Base-by-base conservation (phyloP, 2,888 invertebrate genomes). In the Caenorhabditis macrosperma region DNA sequence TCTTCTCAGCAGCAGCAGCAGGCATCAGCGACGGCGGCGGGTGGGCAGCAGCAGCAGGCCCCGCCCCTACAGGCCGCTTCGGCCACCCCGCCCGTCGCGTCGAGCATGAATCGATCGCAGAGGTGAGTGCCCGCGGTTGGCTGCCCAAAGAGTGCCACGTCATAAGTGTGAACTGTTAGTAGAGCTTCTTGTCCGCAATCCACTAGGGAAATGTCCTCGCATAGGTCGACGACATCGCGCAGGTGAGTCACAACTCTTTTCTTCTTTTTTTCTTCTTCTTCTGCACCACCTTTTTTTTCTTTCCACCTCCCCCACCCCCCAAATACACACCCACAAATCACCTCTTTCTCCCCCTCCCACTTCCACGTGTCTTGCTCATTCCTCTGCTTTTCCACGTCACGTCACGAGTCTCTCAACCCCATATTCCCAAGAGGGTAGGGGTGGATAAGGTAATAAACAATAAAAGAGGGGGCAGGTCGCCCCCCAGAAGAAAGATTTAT, bases 81-180 rank as follows among this genome's bases (percentile, higher is more conserved):
- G 26, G 35, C 63, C 28, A 78, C 76, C 33, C 77, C 84, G 28
- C 83, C 84, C 26, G 82, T 85, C 41, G 74, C 82, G 12, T 78
- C 81, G 41, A 81, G 80, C 61, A 86, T 86, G 86, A 86, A 86
- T 66, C 74, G 86, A 68, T 84, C 84, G 33, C 86, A 86, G 71
- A 80, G 86, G 86, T 86, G 48, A 78, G 77, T 46, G 20, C 7
- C n/a, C 10, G 15, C 30, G 17, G 1, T 55, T 12, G 26, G 12
- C 41, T 12, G 5, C 9, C 28, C 3, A 30, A 7, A 24, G n/a
- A 44, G 28, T 35, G 35, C 46, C 52, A 44, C 24, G 33, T 57
- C 7, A 35, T 66, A 59, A 35, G 68, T 68, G 67, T 76, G 63
- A 46, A 61, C 50, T 60, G 60, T 75, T 63, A 72, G 72, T 72